Percentiles rank a stretch among this genome's conserved stretches.
These are phyloP conservation scores for Calliopsis andreniformis DNA, from an alignment of 1,140 invertebrate genomes.

Conservation along the genomic window DNA sequence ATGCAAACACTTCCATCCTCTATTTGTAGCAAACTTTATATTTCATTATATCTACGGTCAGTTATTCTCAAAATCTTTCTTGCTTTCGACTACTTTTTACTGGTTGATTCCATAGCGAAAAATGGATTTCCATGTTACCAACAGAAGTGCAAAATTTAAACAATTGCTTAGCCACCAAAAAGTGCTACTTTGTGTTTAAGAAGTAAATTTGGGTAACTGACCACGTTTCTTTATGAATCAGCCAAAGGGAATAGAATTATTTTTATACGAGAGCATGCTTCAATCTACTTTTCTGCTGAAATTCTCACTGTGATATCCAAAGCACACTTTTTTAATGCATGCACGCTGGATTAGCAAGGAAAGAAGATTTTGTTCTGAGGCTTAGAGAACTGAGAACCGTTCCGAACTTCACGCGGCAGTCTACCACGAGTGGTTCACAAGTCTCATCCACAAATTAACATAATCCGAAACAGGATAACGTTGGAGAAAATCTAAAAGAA, in stretches of 20 bases:
- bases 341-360: not conserved
- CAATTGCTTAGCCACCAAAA: not conserved
- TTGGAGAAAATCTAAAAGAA: not conserved
- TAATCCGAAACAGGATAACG: not conserved
- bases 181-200: slow-evolving; percentile 9
- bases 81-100: too few relatives aligned
- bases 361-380: not conserved
- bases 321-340: not conserved
- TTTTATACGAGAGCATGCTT: not conserved
- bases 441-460: not conserved
- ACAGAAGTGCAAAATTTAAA: too few relatives aligned
- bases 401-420: not conserved
- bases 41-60: too few relatives aligned
- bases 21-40: too few relatives aligned
- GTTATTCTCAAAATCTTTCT: too few relatives aligned
- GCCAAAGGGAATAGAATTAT: not conserved
- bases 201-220: not conserved
- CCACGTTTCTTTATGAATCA: not conserved
- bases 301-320: not conserved
- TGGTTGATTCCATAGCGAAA: too few relatives aligned
- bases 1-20: too few relatives aligned
- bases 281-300: not conserved
- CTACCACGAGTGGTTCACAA: too few relatives aligned
- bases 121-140: too few relatives aligned
- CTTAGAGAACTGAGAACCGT: not conserved